Percentiles rank a stretch among this genome's conserved stretches.
phyloP scores from a whole-genome alignment of 2,888 invertebrate genomes.

The Trissolcus japonicus region DNA sequence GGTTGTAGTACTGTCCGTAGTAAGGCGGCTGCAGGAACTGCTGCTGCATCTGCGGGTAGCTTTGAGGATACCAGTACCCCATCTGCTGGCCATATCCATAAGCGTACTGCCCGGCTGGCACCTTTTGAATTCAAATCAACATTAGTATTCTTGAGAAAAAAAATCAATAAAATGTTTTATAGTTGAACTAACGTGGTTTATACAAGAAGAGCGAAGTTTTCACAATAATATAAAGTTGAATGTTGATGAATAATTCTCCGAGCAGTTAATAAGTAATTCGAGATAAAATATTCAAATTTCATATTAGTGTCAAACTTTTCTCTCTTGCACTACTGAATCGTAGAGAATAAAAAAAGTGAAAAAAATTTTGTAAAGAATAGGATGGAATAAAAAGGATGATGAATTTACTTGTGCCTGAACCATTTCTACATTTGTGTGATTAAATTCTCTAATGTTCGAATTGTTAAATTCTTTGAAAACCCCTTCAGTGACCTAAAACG shows the following conservation, averaged over 20 bases:
- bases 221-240: too few species aligned
- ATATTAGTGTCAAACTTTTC: too few species aligned
- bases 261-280: too few species aligned
- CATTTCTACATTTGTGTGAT: neutral
- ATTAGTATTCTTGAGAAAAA: conserved; percentile 1
- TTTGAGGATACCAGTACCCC: conserved; percentile 94
- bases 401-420: neutral
- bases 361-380: too few species aligned
- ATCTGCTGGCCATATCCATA: conserved; percentile 92
- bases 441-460: conserved; percentile 3
- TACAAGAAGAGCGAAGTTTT: too few species aligned
- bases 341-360: too few species aligned
- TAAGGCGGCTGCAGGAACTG: conserved; percentile 86
- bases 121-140: conserved; percentile 67
- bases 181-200: neutral
- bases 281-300: too few species aligned
- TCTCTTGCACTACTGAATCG: too few species aligned
- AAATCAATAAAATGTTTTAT: neutral
- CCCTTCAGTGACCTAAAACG: too few species aligned
- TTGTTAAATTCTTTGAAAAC: neutral
- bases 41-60: conserved; percentile 86
- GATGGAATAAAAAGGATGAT: conserved; percentile 2
- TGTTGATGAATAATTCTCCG: too few species aligned
- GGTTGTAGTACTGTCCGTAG: conserved; percentile 81
- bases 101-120: conserved; percentile 86